These are phyloP conservation scores for Gonioctena quinquepunctata DNA, from an alignment of 1,140 invertebrate genomes.

Conservation along the genomic window DNA sequence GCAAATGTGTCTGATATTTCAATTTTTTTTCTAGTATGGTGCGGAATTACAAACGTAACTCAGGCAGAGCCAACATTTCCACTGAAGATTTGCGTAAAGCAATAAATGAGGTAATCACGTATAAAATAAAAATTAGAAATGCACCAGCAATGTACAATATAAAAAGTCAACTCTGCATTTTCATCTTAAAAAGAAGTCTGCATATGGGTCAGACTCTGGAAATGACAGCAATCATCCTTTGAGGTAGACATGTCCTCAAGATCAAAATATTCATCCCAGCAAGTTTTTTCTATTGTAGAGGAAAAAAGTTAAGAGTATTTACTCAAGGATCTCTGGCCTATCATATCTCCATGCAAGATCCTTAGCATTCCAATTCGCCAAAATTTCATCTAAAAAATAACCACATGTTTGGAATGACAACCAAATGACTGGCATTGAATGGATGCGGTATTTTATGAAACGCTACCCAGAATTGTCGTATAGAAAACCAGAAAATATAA, in stretches of 20 bases:
- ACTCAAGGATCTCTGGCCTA: neutral
- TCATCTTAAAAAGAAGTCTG: neutral
- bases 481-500: too few species aligned
- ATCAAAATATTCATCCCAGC: neutral
- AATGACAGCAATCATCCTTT: neutral
- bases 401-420: too few species aligned
- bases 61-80: neutral
- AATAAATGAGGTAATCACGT: neutral
- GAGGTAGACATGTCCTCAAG: neutral
- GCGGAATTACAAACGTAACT: neutral
- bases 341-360: neutral
- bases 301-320: neutral
- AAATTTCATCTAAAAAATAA: neutral
- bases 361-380: neutral
- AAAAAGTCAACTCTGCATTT: neutral
- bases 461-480: too few species aligned
- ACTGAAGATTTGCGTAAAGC: neutral
- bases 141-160: neutral
- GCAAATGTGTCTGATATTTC: neutral
- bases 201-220: neutral
- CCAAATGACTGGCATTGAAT: too few species aligned
- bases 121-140: neutral
- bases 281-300: neutral
- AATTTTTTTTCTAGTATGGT: neutral
- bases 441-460: too few species aligned